Conservation (phyloP, 1,140 invertebrate species). For the Brachionus asplanchnoidis region DNA sequence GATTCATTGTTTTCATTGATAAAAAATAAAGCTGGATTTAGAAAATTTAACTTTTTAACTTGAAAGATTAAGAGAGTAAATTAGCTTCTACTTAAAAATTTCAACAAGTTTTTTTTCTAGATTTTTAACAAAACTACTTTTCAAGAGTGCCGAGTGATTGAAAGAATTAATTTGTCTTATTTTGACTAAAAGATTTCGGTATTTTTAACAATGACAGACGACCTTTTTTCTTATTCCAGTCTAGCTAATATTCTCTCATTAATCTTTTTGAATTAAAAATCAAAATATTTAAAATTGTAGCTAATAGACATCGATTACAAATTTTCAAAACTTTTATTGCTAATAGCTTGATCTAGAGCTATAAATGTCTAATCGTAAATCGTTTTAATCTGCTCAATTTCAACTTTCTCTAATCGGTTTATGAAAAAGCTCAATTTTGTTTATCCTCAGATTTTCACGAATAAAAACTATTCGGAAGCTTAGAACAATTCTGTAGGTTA, state of each 20-base stretch:
- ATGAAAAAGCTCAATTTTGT: neutral
- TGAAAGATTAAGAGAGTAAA: neutral
- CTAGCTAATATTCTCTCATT: neutral
- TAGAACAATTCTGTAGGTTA: neutral
- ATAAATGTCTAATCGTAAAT: constrained; percentile 32
- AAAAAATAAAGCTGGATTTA: neutral
- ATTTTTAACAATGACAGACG: constrained; percentile 28
- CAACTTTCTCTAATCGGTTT: neutral
- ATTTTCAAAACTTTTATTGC: neutral
- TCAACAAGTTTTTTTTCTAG: constrained; percentile 2
- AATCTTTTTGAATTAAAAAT: neutral
- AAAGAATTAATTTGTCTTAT: neutral
- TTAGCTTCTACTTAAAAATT: neutral
- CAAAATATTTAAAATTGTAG: neutral
- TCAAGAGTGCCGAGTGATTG: neutral
- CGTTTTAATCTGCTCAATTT: neutral
- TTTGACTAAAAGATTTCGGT: constrained; percentile 19
- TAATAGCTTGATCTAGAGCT: constrained; percentile 1
- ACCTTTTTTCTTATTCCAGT: constrained; percentile 19
- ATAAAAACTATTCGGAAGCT: neutral
- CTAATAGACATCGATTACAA: constrained; percentile 7
- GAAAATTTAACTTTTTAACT: neutral
- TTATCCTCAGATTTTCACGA: neutral
- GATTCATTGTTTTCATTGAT: neutral
- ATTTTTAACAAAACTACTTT: neutral